Conservation (phyloP, 2,888 invertebrate genomes). For the Hyppa rectilinea region DNA sequence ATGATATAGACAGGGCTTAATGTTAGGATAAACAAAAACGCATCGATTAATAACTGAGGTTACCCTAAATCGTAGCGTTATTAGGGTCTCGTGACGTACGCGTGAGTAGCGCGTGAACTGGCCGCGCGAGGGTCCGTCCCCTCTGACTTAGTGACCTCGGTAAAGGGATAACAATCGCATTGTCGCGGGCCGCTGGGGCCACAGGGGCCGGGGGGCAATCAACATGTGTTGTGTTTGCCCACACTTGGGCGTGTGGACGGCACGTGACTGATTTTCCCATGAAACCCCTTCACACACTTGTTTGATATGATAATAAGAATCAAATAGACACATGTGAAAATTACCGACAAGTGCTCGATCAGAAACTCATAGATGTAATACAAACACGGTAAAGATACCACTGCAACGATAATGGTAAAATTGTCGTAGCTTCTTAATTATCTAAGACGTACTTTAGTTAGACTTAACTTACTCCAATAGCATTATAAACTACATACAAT, state of each 20-base stretch:
- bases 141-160: slow-evolving; percentile 85
- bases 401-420: background rate
- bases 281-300: slow-evolving; percentile 72
- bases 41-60: slow-evolving; percentile 45
- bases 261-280: slow-evolving; percentile 84
- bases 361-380: slow-evolving; percentile 30
- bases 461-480: background rate
- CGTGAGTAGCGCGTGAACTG: slow-evolving; percentile 72
- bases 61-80: slow-evolving; percentile 64
- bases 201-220: slow-evolving; percentile 76
- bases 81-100: slow-evolving; percentile 77
- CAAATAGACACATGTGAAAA: slow-evolving; percentile 52
- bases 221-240: slow-evolving; percentile 81
- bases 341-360: slow-evolving; percentile 47
- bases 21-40: slow-evolving; percentile 24
- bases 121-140: slow-evolving; percentile 70
- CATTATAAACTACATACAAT: background rate
- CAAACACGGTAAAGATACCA: slow-evolving; percentile 12
- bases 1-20: slow-evolving; percentile 6
- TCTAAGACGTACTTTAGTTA: background rate
- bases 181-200: slow-evolving; percentile 75
- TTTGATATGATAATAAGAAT: slow-evolving; percentile 62
- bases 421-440: background rate
- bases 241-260: slow-evolving; percentile 83
- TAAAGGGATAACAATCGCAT: slow-evolving; percentile 83